phyloP scores from a whole-genome alignment of 2,113 vertebrate genomes.

The Erinaceus europaeus region DNA sequence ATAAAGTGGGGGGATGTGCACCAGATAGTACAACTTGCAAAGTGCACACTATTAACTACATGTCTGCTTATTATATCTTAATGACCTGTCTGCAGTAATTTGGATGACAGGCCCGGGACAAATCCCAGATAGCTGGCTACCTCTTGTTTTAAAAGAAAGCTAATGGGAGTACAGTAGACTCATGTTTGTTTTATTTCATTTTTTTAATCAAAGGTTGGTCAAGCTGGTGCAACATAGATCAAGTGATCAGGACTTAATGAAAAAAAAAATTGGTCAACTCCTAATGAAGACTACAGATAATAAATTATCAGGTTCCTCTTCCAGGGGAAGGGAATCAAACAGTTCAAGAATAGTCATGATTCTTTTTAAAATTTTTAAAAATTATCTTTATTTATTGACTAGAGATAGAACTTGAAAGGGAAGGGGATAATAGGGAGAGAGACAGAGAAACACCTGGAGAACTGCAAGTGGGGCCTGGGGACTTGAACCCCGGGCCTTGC shows the following conservation, averaged over 20 bases:
- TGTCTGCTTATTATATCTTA: background rate
- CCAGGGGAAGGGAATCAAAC: too few species aligned
- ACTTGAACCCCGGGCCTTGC: too few species aligned
- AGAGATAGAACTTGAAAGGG: too few species aligned
- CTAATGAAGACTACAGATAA: background rate
- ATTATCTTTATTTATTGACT: too few species aligned
- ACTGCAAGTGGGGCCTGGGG: too few species aligned
- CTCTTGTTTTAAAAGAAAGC: background rate
- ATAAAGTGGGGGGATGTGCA: background rate
- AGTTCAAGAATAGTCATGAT: too few species aligned
- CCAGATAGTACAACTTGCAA: background rate
- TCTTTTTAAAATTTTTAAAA: too few species aligned
- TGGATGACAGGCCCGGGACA: background rate
- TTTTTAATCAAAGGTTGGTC: background rate
- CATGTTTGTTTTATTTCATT: background rate
- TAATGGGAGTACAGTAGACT: background rate
- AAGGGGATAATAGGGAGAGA: too few species aligned
- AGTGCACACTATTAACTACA: background rate
- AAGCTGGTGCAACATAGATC: background rate
- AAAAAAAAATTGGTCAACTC: background rate
- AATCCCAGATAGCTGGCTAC: background rate
- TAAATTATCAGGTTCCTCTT: too few species aligned
- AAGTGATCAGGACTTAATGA: background rate
- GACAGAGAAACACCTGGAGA: too few species aligned
- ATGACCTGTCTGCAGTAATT: background rate